Evolutionary conservation across 1,140 invertebrate species (phyloP), one percentile per base, ranked within the genome.

Genomic region (Temnothorax curvispinosus): DNA sequence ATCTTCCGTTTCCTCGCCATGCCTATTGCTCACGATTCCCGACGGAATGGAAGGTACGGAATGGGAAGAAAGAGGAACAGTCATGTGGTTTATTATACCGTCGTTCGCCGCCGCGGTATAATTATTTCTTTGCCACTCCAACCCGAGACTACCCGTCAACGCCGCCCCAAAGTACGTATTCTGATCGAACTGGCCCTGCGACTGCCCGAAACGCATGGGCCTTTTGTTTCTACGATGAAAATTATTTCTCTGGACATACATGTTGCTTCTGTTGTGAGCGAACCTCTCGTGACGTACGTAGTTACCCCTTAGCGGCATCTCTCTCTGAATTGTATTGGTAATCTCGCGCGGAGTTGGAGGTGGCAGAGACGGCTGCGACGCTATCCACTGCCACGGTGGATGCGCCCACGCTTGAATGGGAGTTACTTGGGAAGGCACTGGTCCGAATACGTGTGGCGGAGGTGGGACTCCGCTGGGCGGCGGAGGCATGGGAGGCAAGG

Each of bases 401-500:
- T 93, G 94, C 13, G 93, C 62, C 94, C 94, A 95, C 11, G 94
- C 91, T 80, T 93, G 95, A 64, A 95, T 92, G 8, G 93, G 93
- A 3, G 93, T 87, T n/a, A 94, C 92, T 85, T 94, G 94, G 18
- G 94, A 90, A 75, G 92, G 89, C 60, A 94, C 91, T 41, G 91
- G 87, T 74, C 91, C 92, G 60, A 94, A 95, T 41, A 95, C 90
- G 77, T 94, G 94, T n/a, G 94, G 94, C 13, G 94, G 94, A 5
- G 95, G 94, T 47, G 95, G 95, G 2, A 94, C 85, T 56, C 93
- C 88, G 6, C 89, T 92, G 2, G 92, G 87, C 2, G 95, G 87
- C 2, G 94, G 95, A 54, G 95, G 94, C 94, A 95, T 95, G 18
- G 94, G 94, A 47, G 95, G 95, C 50, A 95, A 85, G 0, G 95